These are phyloP conservation scores for Catharus fuscescens DNA, from an alignment of 2,113 vertebrate species.

Conservation along the genomic window DNA sequence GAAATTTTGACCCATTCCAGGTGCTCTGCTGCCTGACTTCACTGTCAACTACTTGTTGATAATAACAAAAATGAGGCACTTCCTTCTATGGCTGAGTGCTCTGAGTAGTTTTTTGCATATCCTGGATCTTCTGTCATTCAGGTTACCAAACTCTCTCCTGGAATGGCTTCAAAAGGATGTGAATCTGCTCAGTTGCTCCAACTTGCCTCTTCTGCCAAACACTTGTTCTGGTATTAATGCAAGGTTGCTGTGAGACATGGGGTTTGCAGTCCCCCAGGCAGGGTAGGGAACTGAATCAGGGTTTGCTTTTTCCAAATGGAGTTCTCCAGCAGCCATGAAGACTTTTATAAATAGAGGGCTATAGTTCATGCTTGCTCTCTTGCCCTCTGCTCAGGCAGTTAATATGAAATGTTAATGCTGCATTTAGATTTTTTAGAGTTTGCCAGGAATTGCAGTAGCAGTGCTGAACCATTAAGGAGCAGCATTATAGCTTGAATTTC, in stretches of 20 bases:
- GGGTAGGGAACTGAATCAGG: background rate
- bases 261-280: background rate
- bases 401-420: background rate
- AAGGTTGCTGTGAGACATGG: background rate
- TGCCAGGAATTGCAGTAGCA: background rate
- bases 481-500: background rate
- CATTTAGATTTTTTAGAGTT: background rate
- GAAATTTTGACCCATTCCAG: background rate
- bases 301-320: background rate
- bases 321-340: background rate
- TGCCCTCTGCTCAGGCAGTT: background rate
- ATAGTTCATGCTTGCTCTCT: background rate
- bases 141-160: background rate
- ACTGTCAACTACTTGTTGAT: background rate
- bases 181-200: rapidly evolving
- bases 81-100: background rate
- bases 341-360: background rate
- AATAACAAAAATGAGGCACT: background rate
- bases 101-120: background rate
- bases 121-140: background rate
- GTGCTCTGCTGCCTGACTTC: background rate
- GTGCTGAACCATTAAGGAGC: background rate
- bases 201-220: background rate
- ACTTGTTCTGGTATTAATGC: rapidly evolving
- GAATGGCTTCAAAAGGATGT: background rate